Base-by-base conservation (phyloP, 2,797 vertebrate genomes). In the Falco naumanni region DNA sequence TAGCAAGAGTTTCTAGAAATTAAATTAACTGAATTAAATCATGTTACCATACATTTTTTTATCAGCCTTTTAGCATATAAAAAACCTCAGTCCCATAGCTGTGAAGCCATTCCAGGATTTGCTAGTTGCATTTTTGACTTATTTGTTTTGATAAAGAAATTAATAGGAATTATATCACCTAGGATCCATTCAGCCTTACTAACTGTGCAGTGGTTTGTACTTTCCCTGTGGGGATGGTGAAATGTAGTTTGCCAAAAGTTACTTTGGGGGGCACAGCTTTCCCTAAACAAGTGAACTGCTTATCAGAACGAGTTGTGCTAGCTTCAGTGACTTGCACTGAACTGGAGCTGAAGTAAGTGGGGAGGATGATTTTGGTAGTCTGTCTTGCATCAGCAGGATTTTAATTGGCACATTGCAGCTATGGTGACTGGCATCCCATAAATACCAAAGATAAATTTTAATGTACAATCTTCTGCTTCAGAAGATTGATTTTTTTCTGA, bases 371-470 rank as follows among this genome's bases (percentile, higher is more conserved):
- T 95, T 93, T 74, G 84, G 76, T 94, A 87, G 39, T 68, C 87
- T 87, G 84, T 95, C 94, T 94, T 95, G 94, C 94, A 96, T 97
- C 96, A 97, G 97, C 90, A 93, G 77, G 88, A 97, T 97, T 97
- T 95, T 97, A 97, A 97, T 93, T 97, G 96, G 95, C 94, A 96
- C 87, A 24, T 89, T 79, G 95, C 88, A 91, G 87, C 95, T 89
- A 68, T 90, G 65, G 89, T 91, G 96, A 97, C 87, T 96, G 95
- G 92, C 95, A 93, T 94, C 56, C 84, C 94, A 95, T 97, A 96
- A 97, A 97, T 95, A 97, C 92, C 95, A 79, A 93, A 95, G 94
- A 96, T 79, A 95, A 84, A 91, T 96, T 97, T 96, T 95, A 97
- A 94, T 93, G 84, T 93, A 84, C 81, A 72, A 5, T 93, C 75